A percentile compares a stretch with the other conserved stretches of the same genome.
Conservation (phyloP, 2,797 vertebrate species). For the Lerista edwardsae region DNA sequence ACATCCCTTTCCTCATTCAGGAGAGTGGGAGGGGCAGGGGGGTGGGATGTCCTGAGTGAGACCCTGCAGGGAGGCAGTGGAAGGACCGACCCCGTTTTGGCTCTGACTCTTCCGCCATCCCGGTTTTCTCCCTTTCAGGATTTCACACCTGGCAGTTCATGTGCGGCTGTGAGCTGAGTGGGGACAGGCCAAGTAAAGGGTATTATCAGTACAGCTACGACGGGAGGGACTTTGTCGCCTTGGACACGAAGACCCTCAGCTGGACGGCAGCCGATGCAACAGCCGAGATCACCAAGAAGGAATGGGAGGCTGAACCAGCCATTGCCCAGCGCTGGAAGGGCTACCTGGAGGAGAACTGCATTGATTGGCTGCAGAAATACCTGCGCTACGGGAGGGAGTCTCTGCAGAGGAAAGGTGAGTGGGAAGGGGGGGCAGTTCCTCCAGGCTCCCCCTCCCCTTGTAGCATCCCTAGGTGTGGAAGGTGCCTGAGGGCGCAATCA, state of each 20-base stretch:
- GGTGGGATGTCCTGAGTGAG: no score
- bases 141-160: neutral
- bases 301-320: neutral
- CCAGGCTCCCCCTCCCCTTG: neutral
- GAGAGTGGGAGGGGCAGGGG: no score
- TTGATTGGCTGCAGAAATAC: neutral
- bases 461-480: no score
- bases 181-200: neutral
- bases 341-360: neutral
- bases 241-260: neutral
- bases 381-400: neutral
- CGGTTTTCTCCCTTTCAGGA: neutral
- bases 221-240: neutral
- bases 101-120: no score
- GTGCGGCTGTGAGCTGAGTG: neutral
- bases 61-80: no score
- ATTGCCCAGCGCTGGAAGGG: accelerated
- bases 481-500: no score
- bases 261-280: neutral
- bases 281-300: neutral
- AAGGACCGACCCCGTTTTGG: no score
- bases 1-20: no score
- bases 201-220: neutral
- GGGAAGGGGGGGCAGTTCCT: neutral
- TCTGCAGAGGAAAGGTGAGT: neutral